Evolutionary conservation across 2,797 vertebrate species (phyloP).

Genomic region (Eulemur mongoz): DNA sequence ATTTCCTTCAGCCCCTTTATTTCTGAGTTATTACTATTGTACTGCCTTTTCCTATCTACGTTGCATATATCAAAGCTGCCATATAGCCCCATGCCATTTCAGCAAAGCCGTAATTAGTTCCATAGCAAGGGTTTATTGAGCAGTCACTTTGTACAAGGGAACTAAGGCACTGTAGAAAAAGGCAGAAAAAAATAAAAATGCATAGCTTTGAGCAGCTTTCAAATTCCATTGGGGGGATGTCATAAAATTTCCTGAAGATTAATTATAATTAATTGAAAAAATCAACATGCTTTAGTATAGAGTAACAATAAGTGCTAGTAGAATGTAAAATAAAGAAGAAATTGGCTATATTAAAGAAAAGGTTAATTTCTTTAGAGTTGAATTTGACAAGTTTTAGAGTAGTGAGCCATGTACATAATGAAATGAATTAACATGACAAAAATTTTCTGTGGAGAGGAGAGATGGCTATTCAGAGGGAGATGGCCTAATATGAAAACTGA

Average conservation of each 20-base stretch:
- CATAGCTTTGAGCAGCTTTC: neutral
- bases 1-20: neutral
- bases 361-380: neutral
- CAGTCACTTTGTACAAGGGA: neutral
- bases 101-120: neutral
- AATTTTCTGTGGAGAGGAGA: neutral
- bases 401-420: neutral
- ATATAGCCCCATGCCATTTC: neutral
- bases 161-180: neutral
- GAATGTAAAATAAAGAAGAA: neutral
- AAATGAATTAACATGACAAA: neutral
- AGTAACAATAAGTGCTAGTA: neutral
- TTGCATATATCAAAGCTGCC: neutral
- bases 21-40: neutral
- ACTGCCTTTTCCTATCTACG: neutral
- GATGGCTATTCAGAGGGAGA: neutral
- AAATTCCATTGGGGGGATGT: neutral
- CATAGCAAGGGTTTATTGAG: neutral
- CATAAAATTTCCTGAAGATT: neutral
- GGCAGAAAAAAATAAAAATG: neutral
- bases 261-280: neutral
- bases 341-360: neutral
- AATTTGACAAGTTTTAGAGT: neutral
- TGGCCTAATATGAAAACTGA: neutral
- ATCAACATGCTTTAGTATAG: neutral